Conservation (phyloP, 1,140 invertebrate species). For the Apocrypta bakeri region DNA sequence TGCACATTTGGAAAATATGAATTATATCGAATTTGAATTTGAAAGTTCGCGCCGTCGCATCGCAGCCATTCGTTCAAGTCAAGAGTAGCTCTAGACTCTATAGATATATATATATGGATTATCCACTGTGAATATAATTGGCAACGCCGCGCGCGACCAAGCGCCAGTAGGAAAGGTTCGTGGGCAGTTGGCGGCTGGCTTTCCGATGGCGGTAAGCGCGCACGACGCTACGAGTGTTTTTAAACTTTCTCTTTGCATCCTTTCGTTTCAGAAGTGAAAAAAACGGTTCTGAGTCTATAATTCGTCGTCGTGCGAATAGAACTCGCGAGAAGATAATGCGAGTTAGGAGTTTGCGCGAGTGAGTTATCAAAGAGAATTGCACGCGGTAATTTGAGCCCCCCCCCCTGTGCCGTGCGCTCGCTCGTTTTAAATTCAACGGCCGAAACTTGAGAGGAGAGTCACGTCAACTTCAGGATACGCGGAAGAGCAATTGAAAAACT, state of each 20-base stretch:
- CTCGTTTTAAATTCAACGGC: conserved; percentile 64
- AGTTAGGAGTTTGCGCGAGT: not conserved
- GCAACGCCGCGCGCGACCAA: conserved; percentile 11
- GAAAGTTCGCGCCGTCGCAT: not conserved
- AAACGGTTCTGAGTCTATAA: not conserved
- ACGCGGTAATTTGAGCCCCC: not conserved
- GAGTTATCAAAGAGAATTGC: not conserved
- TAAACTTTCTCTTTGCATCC: conserved; percentile 16
- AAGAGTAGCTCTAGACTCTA: too few relatives aligned
- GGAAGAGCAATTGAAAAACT: conserved; percentile 24
- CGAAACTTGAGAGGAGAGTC: conserved; percentile 34
- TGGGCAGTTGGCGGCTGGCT: conserved; percentile 16
- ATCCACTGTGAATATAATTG: not conserved
- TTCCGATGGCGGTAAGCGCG: conserved; percentile 36
- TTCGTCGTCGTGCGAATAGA: not conserved
- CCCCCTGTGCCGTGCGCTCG: not conserved
- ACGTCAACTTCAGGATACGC: not conserved
- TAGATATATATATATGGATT: too few relatives aligned
- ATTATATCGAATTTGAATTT: too few relatives aligned
- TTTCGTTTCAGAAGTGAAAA: conserved; percentile 3
- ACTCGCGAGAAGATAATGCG: not conserved
- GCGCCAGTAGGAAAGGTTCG: not conserved
- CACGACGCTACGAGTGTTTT: conserved; percentile 48
- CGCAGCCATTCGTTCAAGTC: not conserved
- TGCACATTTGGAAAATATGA: too few relatives aligned